Conservation (phyloP, 2,797 vertebrate species). For the Cyprinella venusta region DNA sequence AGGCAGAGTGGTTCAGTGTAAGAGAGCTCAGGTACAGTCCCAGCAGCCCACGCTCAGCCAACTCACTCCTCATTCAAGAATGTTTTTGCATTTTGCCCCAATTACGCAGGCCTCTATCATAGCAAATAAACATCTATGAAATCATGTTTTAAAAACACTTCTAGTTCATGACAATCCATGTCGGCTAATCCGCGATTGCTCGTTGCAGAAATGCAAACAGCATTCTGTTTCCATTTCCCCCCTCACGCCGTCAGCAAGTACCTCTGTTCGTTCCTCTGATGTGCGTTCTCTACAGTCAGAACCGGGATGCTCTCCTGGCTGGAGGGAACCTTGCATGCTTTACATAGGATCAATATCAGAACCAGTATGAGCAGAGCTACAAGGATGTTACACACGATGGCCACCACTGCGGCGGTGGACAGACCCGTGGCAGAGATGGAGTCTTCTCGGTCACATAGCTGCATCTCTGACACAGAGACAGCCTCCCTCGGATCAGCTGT, state of each 20-base stretch:
- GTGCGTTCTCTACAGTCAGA: slow-evolving; percentile 65
- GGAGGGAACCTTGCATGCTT: slow-evolving; percentile 80
- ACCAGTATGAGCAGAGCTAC: slow-evolving; percentile 79
- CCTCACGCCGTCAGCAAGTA: slow-evolving; percentile 78
- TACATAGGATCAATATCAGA: slow-evolving; percentile 78
- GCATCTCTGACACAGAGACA: slow-evolving; percentile 36
- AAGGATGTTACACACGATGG: slow-evolving; percentile 78
- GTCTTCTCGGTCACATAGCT: slow-evolving; percentile 31
- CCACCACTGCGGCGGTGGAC: slow-evolving; percentile 79
- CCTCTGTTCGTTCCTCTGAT: slow-evolving; percentile 75
- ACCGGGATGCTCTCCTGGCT: slow-evolving; percentile 76
- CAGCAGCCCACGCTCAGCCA: slow-evolving; percentile 29
- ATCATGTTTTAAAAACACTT: slow-evolving; percentile 25
- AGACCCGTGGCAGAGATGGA: slow-evolving; percentile 60
- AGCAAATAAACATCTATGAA: slow-evolving; percentile 17
- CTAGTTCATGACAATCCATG: slow-evolving; percentile 35
- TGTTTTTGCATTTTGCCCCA: slow-evolving; percentile 28
- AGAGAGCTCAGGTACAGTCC: slow-evolving; percentile 52
- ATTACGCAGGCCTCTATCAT: slow-evolving; percentile 12
- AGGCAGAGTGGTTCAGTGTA: slow-evolving; percentile 52
- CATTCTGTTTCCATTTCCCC: background rate
- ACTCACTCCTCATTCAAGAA: slow-evolving; percentile 19
- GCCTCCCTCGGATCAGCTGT: slow-evolving; percentile 23
- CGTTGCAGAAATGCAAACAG: background rate
- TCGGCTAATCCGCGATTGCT: background rate